phyloP scores from a whole-genome alignment of 2,888 invertebrate species.

The Malachius bipustulatus region DNA sequence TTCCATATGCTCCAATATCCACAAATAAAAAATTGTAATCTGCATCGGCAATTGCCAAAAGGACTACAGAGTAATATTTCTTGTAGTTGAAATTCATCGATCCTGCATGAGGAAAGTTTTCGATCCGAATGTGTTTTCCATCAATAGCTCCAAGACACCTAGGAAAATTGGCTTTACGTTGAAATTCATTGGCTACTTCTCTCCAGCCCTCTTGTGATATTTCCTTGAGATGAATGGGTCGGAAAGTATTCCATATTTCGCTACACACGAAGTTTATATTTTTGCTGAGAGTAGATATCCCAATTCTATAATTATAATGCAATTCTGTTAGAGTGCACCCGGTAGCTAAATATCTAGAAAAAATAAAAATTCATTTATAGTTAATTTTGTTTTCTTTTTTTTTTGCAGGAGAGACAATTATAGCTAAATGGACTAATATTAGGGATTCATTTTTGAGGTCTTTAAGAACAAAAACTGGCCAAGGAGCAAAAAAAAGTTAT shows the following conservation, averaged over 20 bases:
- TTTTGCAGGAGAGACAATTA: slow-evolving; percentile 7
- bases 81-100: slow-evolving; percentile 20
- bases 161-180: slow-evolving; percentile 16
- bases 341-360: slow-evolving; percentile 17
- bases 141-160: too few relatives aligned
- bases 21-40: slow-evolving; percentile 16
- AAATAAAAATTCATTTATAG: too few relatives aligned
- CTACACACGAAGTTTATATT: slow-evolving; percentile 16
- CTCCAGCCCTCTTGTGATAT: slow-evolving; percentile 15
- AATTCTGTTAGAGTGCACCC: slow-evolving; percentile 16
- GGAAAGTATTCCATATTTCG: slow-evolving; percentile 16
- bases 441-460: slow-evolving; percentile 9
- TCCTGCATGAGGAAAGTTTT: too few relatives aligned
- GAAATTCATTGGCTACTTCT: slow-evolving; percentile 17
- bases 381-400: slow-evolving; percentile 10
- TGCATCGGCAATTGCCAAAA: slow-evolving; percentile 19
- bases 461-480: too few relatives aligned
- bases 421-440: slow-evolving; percentile 5
- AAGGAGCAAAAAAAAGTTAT: slow-evolving; percentile 12
- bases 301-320: slow-evolving; percentile 17
- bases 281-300: slow-evolving; percentile 18
- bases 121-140: too few relatives aligned
- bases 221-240: slow-evolving; percentile 12
- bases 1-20: slow-evolving; percentile 18
- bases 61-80: slow-evolving; percentile 18